Evolutionary conservation across 1,140 invertebrate species (phyloP), one percentile per base, ranked within the genome.

Genomic region (Globodera ellingtonae): DNA sequence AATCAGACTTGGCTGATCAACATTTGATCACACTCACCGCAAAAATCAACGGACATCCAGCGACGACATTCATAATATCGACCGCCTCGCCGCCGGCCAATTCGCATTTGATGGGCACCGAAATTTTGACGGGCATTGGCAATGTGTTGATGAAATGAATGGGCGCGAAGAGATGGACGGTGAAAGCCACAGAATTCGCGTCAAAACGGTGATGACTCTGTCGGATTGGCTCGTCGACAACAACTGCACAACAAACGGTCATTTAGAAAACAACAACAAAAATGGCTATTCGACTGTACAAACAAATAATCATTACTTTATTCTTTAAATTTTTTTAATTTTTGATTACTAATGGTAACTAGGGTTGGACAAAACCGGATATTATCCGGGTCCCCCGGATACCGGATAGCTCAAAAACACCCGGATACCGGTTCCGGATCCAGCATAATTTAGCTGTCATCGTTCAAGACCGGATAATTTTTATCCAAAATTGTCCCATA

Each of bases 71-170:
- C 13, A 89, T 65, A 13, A 77, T 71, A 10, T 67, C 75, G 24
- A 82, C 67, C 7, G 73, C 78, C 15, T 89, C 84, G 73, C 87
- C 87, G 18, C 84, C 84, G 44, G 82, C 56, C 6, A 88, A 62
- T n/a, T 75, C 71, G 4, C 46, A 21, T 56, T 74, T 5, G 21
- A 75, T 79, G 15, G 91, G 89, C n/a, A 90, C 75, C 13, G 93
- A 93, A 50, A 94, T 92, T 1, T 92, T 91, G 18, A 98, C 92
- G 48, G 93, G 90, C 59, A 95, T 92, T 0, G 96, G 96, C 81
- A 99, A 90, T 78, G 94, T 93, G 90, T 98, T 99, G 85, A 94
- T 94, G n/a, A 98, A 90, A 84, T 94, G 93, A 0, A 97, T 92
- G 8, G 95, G 93, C 2, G 96, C 95, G 75, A 94, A 93, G 13